phyloP scores from a whole-genome alignment of 2,797 vertebrate genomes.

The Argya squamiceps region DNA sequence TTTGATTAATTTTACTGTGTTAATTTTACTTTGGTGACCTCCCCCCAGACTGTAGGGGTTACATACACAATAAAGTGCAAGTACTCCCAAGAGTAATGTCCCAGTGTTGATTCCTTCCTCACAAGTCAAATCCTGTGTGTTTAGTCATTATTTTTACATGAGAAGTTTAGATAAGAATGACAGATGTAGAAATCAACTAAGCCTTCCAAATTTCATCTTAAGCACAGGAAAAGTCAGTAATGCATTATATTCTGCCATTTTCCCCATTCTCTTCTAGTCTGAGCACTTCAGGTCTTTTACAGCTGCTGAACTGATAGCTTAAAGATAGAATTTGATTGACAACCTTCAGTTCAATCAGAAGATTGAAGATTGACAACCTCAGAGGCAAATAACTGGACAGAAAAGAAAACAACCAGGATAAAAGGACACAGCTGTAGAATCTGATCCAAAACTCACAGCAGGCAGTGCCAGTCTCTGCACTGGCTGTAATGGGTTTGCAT shows the following conservation, averaged over 20 bases:
- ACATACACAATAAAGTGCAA: neutral
- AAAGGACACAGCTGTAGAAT: neutral
- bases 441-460: neutral
- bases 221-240: neutral
- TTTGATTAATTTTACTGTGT: neutral
- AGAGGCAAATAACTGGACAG: neutral
- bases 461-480: neutral
- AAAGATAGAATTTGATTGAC: neutral
- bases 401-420: neutral
- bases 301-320: neutral
- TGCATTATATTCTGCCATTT: neutral
- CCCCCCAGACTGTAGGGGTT: neutral
- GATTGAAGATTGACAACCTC: too few species aligned
- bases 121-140: neutral
- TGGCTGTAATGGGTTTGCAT: neutral
- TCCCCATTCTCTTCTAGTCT: neutral
- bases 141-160: neutral
- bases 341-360: neutral
- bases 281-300: neutral
- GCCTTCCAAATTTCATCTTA: neutral
- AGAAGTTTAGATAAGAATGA: neutral
- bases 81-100: neutral
- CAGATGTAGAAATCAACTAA: slow-evolving; percentile 4
- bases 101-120: neutral
- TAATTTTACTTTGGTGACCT: neutral